Conservation (phyloP, 2,888 invertebrate species). For the Limulus polyphemus region DNA sequence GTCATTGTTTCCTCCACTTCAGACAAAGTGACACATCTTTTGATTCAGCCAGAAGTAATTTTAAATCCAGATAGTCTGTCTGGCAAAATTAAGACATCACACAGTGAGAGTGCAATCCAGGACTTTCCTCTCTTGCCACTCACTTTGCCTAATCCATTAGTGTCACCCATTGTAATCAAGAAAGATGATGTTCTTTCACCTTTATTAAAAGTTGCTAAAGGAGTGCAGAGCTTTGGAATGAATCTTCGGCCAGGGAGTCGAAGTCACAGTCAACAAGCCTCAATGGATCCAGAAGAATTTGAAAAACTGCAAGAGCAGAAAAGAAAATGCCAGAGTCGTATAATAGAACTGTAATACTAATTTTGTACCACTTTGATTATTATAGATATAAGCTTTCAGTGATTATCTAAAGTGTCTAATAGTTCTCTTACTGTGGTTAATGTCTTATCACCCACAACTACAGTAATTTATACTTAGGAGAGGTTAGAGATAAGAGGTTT, state of each 20-base stretch:
- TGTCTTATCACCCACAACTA: no score
- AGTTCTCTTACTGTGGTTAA: no score
- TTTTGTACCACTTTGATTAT: no score
- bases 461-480: no score
- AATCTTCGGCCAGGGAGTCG: slow-evolving; percentile 51
- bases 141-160: slow-evolving; percentile 17
- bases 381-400: no score
- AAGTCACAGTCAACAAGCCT: slow-evolving; percentile 4
- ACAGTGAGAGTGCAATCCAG: slow-evolving; percentile 62
- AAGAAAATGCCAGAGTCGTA: slow-evolving; percentile 22
- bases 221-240: slow-evolving; percentile 67
- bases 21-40: slow-evolving; percentile 17
- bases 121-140: slow-evolving; percentile 22
- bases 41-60: no score
- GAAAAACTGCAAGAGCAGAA: slow-evolving; percentile 14
- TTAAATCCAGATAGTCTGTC: slow-evolving; percentile 16
- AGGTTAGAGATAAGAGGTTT: no score
- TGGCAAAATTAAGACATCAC: slow-evolving; percentile 52
- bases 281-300: slow-evolving; percentile 19
- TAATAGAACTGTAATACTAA: slow-evolving; percentile 23
- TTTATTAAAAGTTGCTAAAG: slow-evolving; percentile 70
- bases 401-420: no score
- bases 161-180: slow-evolving; percentile 25
- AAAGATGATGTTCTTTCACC: slow-evolving; percentile 39
- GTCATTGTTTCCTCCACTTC: slow-evolving; percentile 13